Percentiles rank a stretch among this genome's conserved stretches.
Evolutionary conservation across 2,797 vertebrate genomes (phyloP).

Genomic region (Poecilia wingei): DNA sequence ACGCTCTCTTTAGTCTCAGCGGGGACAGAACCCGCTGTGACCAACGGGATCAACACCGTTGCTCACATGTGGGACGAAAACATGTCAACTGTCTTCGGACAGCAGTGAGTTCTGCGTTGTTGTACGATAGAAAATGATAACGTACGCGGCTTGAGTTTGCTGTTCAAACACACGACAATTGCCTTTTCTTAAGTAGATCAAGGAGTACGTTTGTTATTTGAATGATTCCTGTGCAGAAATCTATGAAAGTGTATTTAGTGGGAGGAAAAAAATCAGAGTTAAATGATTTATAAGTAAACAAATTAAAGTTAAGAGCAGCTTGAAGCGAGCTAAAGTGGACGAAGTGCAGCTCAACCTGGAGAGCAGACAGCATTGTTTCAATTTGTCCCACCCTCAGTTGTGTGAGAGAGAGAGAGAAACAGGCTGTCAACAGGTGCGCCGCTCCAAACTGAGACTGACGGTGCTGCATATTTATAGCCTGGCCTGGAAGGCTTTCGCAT

Average conservation of each 20-base stretch:
- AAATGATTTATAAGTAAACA: background rate
- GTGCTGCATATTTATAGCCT: slow-evolving; percentile 12
- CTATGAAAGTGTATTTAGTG: background rate
- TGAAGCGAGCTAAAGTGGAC: background rate
- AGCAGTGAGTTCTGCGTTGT: background rate
- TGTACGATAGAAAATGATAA: background rate
- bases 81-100: background rate
- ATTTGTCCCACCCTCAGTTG: background rate
- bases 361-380: background rate
- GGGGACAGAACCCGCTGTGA: slow-evolving; percentile 8
- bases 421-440: background rate
- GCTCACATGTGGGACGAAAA: slow-evolving; percentile 12
- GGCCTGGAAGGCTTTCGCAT: background rate
- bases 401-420: slow-evolving; percentile 13
- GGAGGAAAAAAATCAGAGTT: background rate
- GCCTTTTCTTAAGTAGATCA: background rate
- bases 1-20: slow-evolving; percentile 15
- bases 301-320: background rate
- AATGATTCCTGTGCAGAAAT: background rate
- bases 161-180: background rate
- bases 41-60: slow-evolving; percentile 1
- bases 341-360: background rate
- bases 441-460: slow-evolving; percentile 1
- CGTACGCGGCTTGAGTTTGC: background rate
- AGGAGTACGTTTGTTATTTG: background rate